phyloP scores from a whole-genome alignment of 2,113 vertebrate species.

The Neolamprologus cancellatus region DNA sequence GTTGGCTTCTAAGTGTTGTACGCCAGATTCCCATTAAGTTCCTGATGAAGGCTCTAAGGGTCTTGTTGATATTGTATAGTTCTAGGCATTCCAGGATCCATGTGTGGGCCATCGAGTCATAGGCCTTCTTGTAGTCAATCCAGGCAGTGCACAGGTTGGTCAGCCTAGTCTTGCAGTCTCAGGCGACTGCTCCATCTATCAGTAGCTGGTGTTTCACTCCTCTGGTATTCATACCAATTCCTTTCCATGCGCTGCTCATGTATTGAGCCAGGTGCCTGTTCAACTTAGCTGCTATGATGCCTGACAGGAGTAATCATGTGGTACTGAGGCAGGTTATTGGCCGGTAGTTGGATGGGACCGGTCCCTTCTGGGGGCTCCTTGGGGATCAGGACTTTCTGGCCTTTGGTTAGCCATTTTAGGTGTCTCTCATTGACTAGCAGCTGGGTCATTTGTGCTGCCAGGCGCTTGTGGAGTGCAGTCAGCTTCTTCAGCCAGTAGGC shows the following conservation, averaged over 20 bases:
- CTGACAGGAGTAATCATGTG: background rate
- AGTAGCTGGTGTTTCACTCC: background rate
- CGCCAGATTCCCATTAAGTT: background rate
- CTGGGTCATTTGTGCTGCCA: background rate
- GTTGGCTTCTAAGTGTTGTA: background rate
- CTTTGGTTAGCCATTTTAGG: background rate
- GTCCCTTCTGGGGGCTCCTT: background rate
- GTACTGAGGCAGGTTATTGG: background rate
- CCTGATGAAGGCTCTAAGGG: background rate
- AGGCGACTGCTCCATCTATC: background rate
- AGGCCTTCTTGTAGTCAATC: background rate
- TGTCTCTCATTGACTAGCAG: background rate
- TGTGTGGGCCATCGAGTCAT: background rate
- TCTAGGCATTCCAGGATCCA: background rate
- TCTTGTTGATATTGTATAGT: background rate
- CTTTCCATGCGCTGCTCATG: background rate
- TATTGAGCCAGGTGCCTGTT: background rate
- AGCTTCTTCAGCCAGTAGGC: too few species aligned
- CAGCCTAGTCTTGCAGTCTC: background rate
- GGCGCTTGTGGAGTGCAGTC: too few species aligned
- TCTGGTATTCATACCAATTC: background rate
- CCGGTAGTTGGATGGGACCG: background rate
- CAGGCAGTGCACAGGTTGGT: background rate
- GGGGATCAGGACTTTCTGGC: background rate
- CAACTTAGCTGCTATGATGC: background rate